A percentile compares a stretch with the other conserved stretches of the same genome.
phyloP scores from a whole-genome alignment of 2,113 vertebrate species.

The Prunella himalayana region DNA sequence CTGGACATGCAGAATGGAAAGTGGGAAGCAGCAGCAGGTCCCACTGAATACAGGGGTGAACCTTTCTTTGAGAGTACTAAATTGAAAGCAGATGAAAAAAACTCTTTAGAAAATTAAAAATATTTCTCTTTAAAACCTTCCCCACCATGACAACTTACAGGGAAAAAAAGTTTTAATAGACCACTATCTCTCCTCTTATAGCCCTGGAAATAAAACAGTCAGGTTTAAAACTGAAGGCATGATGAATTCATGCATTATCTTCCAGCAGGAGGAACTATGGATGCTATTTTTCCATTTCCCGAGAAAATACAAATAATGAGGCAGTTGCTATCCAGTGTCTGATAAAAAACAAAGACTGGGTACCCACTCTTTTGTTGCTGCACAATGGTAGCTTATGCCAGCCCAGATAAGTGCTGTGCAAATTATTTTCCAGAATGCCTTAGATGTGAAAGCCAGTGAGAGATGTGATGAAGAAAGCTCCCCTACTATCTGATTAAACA shows the following conservation, averaged over 20 bases:
- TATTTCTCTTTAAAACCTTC: background rate
- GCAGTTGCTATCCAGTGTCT: conserved; percentile 2
- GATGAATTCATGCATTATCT: background rate
- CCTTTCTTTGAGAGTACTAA: background rate
- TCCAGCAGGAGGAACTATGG: background rate
- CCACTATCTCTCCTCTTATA: background rate
- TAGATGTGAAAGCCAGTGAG: background rate
- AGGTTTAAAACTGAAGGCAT: background rate
- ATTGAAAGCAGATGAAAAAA: background rate
- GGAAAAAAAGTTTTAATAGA: background rate
- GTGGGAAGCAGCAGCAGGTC: background rate
- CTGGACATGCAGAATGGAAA: background rate
- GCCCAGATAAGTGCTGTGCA: background rate
- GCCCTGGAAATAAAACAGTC: background rate
- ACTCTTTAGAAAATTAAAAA: background rate
- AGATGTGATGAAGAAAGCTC: background rate
- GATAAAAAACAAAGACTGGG: background rate
- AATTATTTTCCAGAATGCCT: background rate
- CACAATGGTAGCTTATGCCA: background rate
- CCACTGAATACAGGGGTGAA: background rate
- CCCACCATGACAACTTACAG: background rate
- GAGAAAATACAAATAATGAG: background rate
- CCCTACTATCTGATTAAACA: background rate
- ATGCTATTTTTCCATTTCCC: background rate
- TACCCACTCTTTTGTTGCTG: background rate